phyloP scores from a whole-genome alignment of 2,797 vertebrate genomes.

The Pipistrellus pygmaeus region DNA sequence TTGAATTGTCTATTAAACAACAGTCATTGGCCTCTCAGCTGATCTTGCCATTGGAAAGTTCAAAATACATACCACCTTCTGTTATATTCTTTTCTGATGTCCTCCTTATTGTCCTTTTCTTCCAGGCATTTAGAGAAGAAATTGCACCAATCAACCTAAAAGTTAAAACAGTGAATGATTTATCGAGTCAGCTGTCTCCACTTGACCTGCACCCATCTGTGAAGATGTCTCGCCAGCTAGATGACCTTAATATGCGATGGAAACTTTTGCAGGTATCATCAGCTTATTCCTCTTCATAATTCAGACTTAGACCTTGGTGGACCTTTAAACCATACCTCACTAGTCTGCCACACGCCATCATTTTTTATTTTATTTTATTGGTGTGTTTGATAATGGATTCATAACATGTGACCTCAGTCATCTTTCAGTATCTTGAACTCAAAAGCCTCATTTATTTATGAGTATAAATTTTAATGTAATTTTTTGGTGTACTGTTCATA shows the following conservation, averaged over 20 bases:
- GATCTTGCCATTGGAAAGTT: background rate
- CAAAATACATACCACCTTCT: background rate
- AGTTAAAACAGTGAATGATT: slow-evolving; percentile 93
- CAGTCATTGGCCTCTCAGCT: background rate
- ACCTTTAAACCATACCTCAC: background rate
- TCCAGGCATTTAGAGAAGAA: slow-evolving; percentile 95
- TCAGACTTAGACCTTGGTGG: background rate
- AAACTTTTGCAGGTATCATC: slow-evolving; percentile 94
- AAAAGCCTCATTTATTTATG: background rate
- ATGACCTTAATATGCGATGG: slow-evolving; percentile 98
- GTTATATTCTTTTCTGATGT: slow-evolving; percentile 39
- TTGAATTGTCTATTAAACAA: background rate
- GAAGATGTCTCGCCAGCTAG: slow-evolving; percentile 94
- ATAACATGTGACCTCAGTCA: background rate
- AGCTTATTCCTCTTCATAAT: background rate
- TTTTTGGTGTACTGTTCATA: slow-evolving; percentile 19
- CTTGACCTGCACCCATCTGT: slow-evolving; percentile 96
- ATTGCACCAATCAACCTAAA: slow-evolving; percentile 94
- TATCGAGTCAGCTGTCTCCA: slow-evolving; percentile 94
- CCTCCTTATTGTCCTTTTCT: slow-evolving; percentile 18
- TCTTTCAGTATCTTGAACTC: slow-evolving; percentile 26
- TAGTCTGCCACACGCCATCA: accelerated
- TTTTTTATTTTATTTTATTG: background rate
- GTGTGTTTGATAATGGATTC: background rate
- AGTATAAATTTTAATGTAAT: slow-evolving; percentile 3